phyloP scores from a whole-genome alignment of 2,113 vertebrate genomes.

The Indicator maculatus region DNA sequence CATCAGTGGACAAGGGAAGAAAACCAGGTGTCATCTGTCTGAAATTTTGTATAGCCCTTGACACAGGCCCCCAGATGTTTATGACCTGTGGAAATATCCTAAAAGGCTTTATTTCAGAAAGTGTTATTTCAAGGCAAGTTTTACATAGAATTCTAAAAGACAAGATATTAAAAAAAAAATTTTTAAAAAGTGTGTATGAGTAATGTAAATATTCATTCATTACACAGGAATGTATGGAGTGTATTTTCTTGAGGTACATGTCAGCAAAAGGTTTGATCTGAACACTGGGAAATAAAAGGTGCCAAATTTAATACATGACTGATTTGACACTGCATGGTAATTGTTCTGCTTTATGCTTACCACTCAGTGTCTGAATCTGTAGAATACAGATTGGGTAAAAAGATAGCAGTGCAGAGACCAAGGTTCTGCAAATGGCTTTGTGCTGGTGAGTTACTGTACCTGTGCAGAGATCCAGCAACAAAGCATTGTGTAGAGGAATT shows the following conservation, averaged over 20 bases:
- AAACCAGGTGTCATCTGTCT: no score
- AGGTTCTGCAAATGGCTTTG: not conserved
- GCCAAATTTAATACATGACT: not conserved
- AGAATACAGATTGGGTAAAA: not conserved
- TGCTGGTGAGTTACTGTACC: not conserved
- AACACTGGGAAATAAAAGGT: not conserved
- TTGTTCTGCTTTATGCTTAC: not conserved
- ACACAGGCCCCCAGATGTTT: not conserved
- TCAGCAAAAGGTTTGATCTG: not conserved
- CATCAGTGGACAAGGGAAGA: no score
- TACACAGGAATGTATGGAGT: not conserved
- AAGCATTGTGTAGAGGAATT: accelerated
- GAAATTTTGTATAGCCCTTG: no score
- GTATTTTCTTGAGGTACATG: not conserved
- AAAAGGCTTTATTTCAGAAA: not conserved
- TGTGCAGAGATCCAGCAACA: not conserved
- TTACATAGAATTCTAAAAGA: not conserved
- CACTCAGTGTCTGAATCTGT: not conserved
- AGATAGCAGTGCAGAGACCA: not conserved
- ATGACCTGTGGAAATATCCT: not conserved
- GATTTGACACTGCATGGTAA: not conserved
- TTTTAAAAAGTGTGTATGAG: not conserved
- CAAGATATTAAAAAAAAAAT: not conserved
- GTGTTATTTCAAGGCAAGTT: not conserved
- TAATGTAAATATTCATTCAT: not conserved